phyloP scores from a whole-genome alignment of 2,797 vertebrate genomes.

The Sarcoramphus papa region DNA sequence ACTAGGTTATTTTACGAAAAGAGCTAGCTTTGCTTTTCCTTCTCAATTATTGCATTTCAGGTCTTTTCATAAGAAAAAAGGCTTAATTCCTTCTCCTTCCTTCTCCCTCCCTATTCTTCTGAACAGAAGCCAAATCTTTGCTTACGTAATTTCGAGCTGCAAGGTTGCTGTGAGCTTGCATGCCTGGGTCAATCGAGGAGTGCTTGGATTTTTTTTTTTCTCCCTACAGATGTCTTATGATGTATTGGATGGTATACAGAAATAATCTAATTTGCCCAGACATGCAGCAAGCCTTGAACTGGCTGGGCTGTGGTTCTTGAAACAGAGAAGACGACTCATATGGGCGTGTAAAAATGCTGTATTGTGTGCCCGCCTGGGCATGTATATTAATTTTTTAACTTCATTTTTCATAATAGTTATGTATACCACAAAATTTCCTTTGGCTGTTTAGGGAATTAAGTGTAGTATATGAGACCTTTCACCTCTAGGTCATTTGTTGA shows the following conservation, averaged over 20 bases:
- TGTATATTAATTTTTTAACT: neutral
- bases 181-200: neutral
- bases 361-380: neutral
- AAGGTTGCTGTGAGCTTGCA: neutral
- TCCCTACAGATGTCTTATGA: neutral
- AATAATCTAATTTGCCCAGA: neutral
- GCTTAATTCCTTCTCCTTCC: neutral
- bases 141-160: neutral
- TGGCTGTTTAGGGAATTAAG: neutral
- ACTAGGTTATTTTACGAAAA: neutral
- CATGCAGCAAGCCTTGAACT: neutral
- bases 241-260: neutral
- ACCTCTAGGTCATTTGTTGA: neutral
- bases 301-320: neutral
- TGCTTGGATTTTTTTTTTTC: neutral
- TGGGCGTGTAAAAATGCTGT: neutral
- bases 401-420: neutral
- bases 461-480: neutral
- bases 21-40: constrained; percentile 4
- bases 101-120: neutral
- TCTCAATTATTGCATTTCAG: neutral
- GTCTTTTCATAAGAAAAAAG: neutral
- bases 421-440: neutral
- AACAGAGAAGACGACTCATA: neutral
- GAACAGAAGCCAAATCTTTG: constrained; percentile 2